These are phyloP conservation scores for Nasua narica DNA, from an alignment of 2,797 vertebrate species.

Conservation along the genomic window DNA sequence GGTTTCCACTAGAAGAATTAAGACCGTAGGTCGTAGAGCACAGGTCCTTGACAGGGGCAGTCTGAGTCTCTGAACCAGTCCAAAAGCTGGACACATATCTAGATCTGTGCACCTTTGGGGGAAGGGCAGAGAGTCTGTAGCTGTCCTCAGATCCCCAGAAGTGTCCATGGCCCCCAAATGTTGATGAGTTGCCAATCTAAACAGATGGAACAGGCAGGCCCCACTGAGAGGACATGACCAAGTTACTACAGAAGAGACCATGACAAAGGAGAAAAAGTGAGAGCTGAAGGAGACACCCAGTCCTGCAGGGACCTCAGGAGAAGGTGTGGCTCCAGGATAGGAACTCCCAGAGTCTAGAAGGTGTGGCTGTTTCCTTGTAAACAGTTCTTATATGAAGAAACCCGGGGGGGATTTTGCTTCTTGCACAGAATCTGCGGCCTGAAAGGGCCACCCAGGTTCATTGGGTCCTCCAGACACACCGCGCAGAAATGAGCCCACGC, in stretches of 20 bases:
- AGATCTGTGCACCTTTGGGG: not conserved
- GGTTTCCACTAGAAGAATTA: not conserved
- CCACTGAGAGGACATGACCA: not conserved
- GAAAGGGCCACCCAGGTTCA: not conserved
- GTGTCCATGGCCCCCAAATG: not conserved
- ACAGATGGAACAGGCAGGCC: not conserved
- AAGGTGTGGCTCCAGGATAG: not conserved
- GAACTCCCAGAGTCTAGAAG: rapidly evolving
- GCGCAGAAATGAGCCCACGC: not conserved
- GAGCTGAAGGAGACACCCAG: not conserved
- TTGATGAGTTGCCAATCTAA: not conserved
- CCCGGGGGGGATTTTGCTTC: not conserved
- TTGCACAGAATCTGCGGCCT: not conserved
- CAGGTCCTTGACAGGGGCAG: not conserved
- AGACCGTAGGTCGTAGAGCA: not conserved
- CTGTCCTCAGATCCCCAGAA: not conserved
- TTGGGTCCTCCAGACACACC: not conserved
- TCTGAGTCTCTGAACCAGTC: not conserved
- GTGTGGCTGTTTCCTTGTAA: not conserved
- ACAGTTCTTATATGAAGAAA: not conserved
- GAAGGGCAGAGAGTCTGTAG: not conserved
- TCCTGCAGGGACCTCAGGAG: not conserved
- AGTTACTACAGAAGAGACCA: not conserved
- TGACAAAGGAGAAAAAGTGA: not conserved
- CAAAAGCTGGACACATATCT: not conserved